Base-by-base conservation (phyloP, 2,113 vertebrate genomes). In the Sinosuthora webbiana region DNA sequence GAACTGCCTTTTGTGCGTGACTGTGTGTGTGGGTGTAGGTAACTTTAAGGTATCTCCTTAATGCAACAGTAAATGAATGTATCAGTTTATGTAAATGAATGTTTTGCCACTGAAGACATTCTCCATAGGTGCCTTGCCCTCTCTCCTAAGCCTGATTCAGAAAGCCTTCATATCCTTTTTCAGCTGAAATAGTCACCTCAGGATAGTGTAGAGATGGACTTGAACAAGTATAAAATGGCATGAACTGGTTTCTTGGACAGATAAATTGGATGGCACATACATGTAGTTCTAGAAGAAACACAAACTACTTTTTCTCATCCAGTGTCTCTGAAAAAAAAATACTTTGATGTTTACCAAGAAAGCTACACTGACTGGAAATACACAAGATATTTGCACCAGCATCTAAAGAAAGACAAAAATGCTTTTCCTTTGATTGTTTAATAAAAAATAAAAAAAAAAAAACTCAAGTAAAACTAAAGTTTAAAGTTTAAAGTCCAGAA, bases 21-120 rank as follows among this genome's bases (percentile, higher is more conserved):
- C 9, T 56, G 2, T 19, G 1, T 15, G 24, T 31, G 3, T 39
- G 2, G 23, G 5, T 33, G 4, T 37, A 8, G 37, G 12, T 56
- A 57, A 65, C 11, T 15, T 91, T 47, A 22, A 86, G 9, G 5
- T 37, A 18, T 57, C 55, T 69, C 56, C 45, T 25, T 69, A 74
- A 69, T 23, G 10, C 1, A 7, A 47, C 16, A 42, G 15, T 69
- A 52, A 47, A 81, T 79, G 2, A 62, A 45, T 22, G 14, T 33
- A 33, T 30, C 6, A 24, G 19, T 41, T 59, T 41, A 59, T 41
- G 69, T 44, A 31, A 65, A 82, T 57, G 1, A 68, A n/a, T 41
- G 9, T 47, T 85, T 63, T 83, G 31, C 10, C 63, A 65, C 59
- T 55, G 28, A 88, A 93, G 16, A 13, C 3, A 12, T 79, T 82